phyloP scores from a whole-genome alignment of 2,888 invertebrate genomes.

The Coelinius sp. region DNA sequence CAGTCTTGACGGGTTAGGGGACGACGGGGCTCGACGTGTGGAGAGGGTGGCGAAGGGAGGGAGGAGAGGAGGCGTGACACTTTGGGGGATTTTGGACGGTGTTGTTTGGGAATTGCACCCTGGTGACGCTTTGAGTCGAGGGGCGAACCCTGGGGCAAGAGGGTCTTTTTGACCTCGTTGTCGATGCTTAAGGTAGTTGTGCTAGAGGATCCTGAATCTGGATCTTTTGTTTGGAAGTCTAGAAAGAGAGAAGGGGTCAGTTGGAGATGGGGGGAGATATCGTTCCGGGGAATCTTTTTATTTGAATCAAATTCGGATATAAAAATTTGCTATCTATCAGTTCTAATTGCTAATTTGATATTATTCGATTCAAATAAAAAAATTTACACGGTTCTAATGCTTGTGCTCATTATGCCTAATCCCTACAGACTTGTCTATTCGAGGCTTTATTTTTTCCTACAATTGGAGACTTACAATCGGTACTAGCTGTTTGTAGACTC shows the following conservation, averaged over 20 bases:
- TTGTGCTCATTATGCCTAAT: background rate
- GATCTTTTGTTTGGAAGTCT: conserved; percentile 71
- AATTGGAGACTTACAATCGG: conserved; percentile 64
- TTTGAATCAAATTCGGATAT: background rate
- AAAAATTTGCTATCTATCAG: background rate
- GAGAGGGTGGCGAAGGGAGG: conserved; percentile 63
- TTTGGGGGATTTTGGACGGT: conserved; percentile 72
- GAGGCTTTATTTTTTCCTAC: conserved; percentile 24
- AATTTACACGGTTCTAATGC: background rate
- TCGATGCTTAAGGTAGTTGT: conserved; percentile 70
- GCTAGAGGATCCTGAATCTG: conserved; percentile 73
- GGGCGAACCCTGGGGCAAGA: conserved; percentile 69
- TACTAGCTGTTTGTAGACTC: conserved; percentile 68
- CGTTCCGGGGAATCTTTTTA: background rate
- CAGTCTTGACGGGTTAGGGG: conserved; percentile 50
- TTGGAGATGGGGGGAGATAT: too few species aligned
- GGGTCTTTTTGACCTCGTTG: conserved; percentile 71
- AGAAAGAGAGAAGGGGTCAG: conserved; percentile 37
- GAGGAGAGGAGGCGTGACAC: conserved; percentile 72
- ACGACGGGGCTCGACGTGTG: conserved; percentile 58
- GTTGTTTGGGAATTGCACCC: conserved; percentile 82
- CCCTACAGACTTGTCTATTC: background rate
- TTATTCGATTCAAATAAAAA: background rate
- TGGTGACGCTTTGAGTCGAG: conserved; percentile 76
- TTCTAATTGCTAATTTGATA: background rate